Conservation (phyloP, 2,113 vertebrate genomes). For the Addax nasomaculatus region DNA sequence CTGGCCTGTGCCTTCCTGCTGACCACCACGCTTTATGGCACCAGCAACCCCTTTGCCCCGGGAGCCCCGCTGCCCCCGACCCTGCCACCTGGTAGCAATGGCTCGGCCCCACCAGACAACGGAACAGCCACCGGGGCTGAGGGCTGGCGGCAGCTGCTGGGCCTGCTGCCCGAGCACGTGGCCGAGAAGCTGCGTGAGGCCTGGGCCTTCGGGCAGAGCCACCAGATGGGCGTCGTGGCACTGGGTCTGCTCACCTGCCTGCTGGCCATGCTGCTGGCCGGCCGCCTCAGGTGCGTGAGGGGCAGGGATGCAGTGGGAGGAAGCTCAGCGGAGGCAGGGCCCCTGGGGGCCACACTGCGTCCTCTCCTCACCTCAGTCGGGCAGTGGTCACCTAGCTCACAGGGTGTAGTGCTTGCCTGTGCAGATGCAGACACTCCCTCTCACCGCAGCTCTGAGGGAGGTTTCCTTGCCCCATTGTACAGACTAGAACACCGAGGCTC, state of each 20-base stretch:
- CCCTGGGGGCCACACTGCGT: fast-evolving
- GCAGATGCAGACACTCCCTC: background rate
- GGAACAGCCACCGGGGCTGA: background rate
- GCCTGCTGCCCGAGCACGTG: constrained; percentile 80
- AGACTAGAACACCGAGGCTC: background rate
- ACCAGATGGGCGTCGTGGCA: constrained; percentile 86
- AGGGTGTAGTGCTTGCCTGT: too few relatives aligned
- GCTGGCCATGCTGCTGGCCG: constrained; percentile 89
- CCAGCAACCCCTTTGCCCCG: constrained; percentile 61
- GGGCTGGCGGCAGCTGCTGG: constrained; percentile 83
- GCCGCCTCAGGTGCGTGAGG: constrained; percentile 85
- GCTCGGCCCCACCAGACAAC: background rate
- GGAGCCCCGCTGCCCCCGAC: constrained; percentile 35
- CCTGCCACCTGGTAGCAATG: background rate
- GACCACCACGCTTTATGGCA: constrained; percentile 75
- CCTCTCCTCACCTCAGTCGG: fast-evolving
- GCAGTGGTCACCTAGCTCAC: fast-evolving
- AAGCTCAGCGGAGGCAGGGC: background rate
- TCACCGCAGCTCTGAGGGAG: fast-evolving
- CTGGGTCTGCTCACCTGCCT: constrained; percentile 90
- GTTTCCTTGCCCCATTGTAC: fast-evolving
- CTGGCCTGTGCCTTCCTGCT: constrained; percentile 88
- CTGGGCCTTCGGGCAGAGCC: constrained; percentile 87
- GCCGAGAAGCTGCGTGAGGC: constrained; percentile 75
- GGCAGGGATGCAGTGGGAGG: background rate